Conservation (phyloP, 2,888 invertebrate genomes). For the Synergus japonicus region DNA sequence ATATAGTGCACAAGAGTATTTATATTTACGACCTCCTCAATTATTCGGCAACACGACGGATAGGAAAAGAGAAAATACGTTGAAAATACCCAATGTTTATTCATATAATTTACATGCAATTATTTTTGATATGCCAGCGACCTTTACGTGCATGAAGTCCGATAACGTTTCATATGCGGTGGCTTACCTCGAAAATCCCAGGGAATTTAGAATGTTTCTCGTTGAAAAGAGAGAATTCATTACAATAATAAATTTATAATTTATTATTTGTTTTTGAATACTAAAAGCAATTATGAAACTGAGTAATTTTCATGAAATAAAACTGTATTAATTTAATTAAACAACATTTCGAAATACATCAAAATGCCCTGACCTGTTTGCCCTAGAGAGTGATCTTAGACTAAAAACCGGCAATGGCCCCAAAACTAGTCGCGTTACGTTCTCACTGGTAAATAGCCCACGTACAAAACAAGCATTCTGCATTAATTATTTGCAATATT, state of each 20-base stretch:
- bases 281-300: neutral
- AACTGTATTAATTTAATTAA: too few species aligned
- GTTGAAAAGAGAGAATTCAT: neutral
- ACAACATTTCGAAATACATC: too few species aligned
- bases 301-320: neutral
- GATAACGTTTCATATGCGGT: conserved; percentile 41
- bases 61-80: conserved; percentile 62
- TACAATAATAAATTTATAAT: neutral
- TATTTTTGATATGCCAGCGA: conserved; percentile 63
- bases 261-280: neutral
- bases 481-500: too few species aligned
- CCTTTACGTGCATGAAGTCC: conserved; percentile 48
- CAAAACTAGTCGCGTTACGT: too few species aligned
- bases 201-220: neutral
- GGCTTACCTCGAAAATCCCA: neutral
- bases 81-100: conserved; percentile 70
- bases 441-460: too few species aligned
- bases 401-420: too few species aligned
- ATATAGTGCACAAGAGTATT: conserved; percentile 45
- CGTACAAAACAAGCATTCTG: too few species aligned
- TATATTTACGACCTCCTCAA: conserved; percentile 41
- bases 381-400: too few species aligned
- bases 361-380: too few species aligned
- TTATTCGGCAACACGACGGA: conserved; percentile 51
- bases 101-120: conserved; percentile 69